Evolutionary conservation across 2,113 vertebrate genomes (phyloP), one percentile per base, ranked within the genome.

Genomic region (Neolamprologus fasciatus): DNA sequence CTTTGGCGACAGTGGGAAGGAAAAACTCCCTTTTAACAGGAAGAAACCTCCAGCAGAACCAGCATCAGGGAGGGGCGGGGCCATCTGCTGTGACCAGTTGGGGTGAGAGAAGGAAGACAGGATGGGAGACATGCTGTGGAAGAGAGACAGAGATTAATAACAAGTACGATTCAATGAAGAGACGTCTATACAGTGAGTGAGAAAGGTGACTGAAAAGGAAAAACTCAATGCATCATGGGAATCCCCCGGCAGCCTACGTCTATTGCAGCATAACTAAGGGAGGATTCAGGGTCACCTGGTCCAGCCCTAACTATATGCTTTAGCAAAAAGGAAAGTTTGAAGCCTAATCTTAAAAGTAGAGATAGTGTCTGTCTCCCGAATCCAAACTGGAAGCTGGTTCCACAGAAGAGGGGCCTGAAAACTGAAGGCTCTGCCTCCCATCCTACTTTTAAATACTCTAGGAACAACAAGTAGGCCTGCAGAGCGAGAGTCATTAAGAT

Each of bases 191-290:
- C 0, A 5, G 26, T 28, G 13, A 58, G 55, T 16, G 0, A 58
- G 26, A 58, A 28, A 58, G 26, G 55, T 58, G 0, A 58, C 55
- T 28, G 23, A 0, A 57, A 57, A 57, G 23, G 54, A 57, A 57
- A 57, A 57, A 54, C 10, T 28, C 55, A 57, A 57, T 9, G 1
- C 54, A 57, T 57, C 54, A 9, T 5, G 55, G 23, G 55, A 57
- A 16, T 57, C 54, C 54, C 54, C n/a, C 0, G 0, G 23, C 54
- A 57, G 23, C 54, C 12, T 57, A 26, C 4, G 0, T 0, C 54
- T 57, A 26, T 14, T 14, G 23, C 23, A 57, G 2, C 23, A 57
- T 14, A 57, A 57, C 23, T 28, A 57, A 0, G 12, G 54, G 2
- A 57, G 23, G 1, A 57, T 57, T 28, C 23, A 57, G 12, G 23